A percentile compares a stretch with the other conserved stretches of the same genome.
phyloP scores from a whole-genome alignment of 2,797 vertebrate species.

The Staurois parvus region DNA sequence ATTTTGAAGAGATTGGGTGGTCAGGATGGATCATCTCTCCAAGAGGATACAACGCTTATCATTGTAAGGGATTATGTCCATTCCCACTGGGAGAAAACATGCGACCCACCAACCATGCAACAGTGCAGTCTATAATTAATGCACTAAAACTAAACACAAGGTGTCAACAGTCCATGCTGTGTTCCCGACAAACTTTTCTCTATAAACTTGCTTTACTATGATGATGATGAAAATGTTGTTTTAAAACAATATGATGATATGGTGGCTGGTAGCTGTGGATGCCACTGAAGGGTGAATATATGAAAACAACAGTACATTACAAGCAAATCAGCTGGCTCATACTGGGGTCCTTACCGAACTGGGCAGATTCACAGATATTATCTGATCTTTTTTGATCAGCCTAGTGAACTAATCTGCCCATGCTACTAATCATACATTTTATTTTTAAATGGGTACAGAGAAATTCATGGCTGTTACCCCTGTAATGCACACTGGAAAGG shows the following conservation, averaged over 20 bases:
- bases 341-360: too few species aligned
- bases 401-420: too few species aligned
- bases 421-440: too few species aligned
- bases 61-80: conserved; percentile 80
- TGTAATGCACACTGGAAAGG: too few species aligned
- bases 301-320: not conserved
- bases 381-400: too few species aligned
- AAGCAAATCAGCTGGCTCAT: too few species aligned
- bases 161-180: conserved; percentile 82
- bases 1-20: conserved; percentile 81
- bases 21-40: conserved; percentile 84
- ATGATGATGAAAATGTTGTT: conserved; percentile 86
- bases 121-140: conserved; percentile 85
- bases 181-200: conserved; percentile 87
- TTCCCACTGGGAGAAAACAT: conserved; percentile 86
- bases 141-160: conserved; percentile 82
- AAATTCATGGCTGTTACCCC: too few species aligned
- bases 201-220: conserved; percentile 86
- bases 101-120: conserved; percentile 84
- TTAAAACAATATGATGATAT: conserved; percentile 88
- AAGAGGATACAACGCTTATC: conserved; percentile 79
- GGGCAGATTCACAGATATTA: too few species aligned
- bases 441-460: too few species aligned
- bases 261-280: conserved; percentile 87
- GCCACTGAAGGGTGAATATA: conserved; percentile 71